These are phyloP conservation scores for Chymomyza costata DNA, from an alignment of 1,140 invertebrate species.

Conservation along the genomic window DNA sequence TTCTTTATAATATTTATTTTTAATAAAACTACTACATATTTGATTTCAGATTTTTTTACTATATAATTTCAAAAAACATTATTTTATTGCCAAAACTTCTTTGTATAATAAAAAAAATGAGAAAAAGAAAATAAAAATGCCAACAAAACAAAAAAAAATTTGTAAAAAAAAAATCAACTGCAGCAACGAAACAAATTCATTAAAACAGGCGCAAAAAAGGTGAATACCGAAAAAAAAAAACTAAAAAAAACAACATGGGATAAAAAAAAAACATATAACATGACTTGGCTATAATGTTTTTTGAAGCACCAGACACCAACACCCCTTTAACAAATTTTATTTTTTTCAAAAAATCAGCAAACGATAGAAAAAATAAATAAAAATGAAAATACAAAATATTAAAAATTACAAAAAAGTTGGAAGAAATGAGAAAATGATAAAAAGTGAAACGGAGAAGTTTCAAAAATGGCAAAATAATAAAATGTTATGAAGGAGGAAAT, in stretches of 20 bases:
- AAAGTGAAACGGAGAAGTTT: constrained; percentile 36
- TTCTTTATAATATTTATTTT: constrained; percentile 9
- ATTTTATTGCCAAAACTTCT: constrained; percentile 74
- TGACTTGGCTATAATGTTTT: constrained; percentile 74
- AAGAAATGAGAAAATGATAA: constrained; percentile 46
- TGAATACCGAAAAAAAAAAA: constrained; percentile 29
- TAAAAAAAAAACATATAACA: constrained; percentile 39
- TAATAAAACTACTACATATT: constrained; percentile 64
- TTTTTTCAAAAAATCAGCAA: constrained; percentile 43
- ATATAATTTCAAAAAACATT: constrained; percentile 75
- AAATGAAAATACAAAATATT: constrained; percentile 35
- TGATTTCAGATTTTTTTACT: constrained; percentile 75
- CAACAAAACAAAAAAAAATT: constrained; percentile 51
- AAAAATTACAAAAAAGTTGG: constrained; percentile 25
- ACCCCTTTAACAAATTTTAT: constrained; percentile 70
- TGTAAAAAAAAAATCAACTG: constrained; percentile 43
- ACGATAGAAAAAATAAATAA: constrained; percentile 25
- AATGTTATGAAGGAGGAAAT: constrained; percentile 38
- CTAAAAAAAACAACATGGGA: constrained; percentile 33
- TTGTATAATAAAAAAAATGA: constrained; percentile 33
- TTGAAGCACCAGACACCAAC: constrained; percentile 72
- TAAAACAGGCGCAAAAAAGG: constrained; percentile 50
- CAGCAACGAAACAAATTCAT: constrained; percentile 37
- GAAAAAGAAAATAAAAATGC: constrained; percentile 30
- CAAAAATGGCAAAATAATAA: constrained; percentile 55